Evolutionary conservation across 2,888 invertebrate species (phyloP), one percentile per base, ranked within the genome.

Genomic region (Orthonevra nobilis): DNA sequence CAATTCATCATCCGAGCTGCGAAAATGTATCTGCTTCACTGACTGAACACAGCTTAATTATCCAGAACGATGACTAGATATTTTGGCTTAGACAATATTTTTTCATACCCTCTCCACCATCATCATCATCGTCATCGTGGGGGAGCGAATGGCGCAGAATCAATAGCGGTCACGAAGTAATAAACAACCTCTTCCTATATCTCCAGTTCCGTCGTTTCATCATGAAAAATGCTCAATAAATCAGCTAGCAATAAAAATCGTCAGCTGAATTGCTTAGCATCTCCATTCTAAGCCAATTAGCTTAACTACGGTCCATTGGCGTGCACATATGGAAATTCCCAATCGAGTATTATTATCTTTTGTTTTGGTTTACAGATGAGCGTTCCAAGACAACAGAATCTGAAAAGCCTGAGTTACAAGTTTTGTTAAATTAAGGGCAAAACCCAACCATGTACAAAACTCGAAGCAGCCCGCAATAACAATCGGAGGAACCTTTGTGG

Each of bases 361-460:
- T 17, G 7, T 17, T 20, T 40, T 20, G n/a, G n/a, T n/a, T n/a
- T n/a, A n/a, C n/a, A n/a, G 0, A 19, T 19, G 17, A 1, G 20
- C 19, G 2, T 40, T 19, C 9, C 38, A 17, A 38, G n/a, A 19
- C 6, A 19, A 9, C 5, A 3, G 15, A 19, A 17, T 19, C 19
- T n/a, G n/a, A n/a, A 40, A 19, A 15, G 40, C 20, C 20, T 10
- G 17, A 4, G 17, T 40, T 12, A 12, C 23, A 38, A 38, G 17
- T 38, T 38, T 38, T n/a, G 15, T 15, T 38, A 38, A 38, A 38
- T 19, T 17, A 38, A 1, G n/a, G n/a, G n/a, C n/a, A 40, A 40
- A 19, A 34, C 10, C 12, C 12, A 9, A 34, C 32, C 12, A 3
- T n/a, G n/a, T 9, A 9, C 9, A 9, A 15, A 36, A 15, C 15